Evolutionary conservation across 2,797 vertebrate species (phyloP), one percentile per base, ranked within the genome.

Genomic region (Pangasius djambal): DNA sequence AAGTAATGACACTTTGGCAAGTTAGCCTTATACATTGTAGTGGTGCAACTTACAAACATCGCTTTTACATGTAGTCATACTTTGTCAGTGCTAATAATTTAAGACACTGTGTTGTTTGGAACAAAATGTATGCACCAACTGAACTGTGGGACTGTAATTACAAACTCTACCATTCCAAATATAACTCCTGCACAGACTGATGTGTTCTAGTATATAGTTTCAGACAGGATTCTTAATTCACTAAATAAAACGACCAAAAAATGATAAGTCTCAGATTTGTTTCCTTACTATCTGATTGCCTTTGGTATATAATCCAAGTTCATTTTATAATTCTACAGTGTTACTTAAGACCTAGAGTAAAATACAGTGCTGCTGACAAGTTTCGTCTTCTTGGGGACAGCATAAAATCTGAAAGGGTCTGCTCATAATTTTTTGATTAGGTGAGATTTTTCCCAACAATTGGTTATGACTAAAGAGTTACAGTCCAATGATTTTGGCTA

Each of bases 381-480:
- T 63, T 69, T 79, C 88, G 85, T 88, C 86, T 91, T 94, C 92
- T 92, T 89, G 70, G 87, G 89, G 75, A 92, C 88, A 91, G 89
- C 44, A 67, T 88, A 82, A 86, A 81, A 50, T 67, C 40, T 88
- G 72, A 84, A 88, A 59, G 72, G 75, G 20, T 59, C 89, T 86
- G 69, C 86, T 90, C 83, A 90, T 84, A 85, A 88, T 91, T 90
- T 91, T 89, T 89, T 87, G 82, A 89, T 85, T 74, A 91, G 65
- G 37, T 52, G 18, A 81, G n/a, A 82, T 89, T 92, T 87, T 88
- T 91, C 92, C 90, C 89, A 94, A 90, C 91, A 93, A 93, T 94
- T 93, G 90, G 92, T 92, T 87, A 93, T 85, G 87, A 75, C 83
- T 82, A 57, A 28, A 28, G 20, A 88, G 89, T 90, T 87, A 81